These are phyloP conservation scores for Carettochelys insculpta DNA, from an alignment of 2,113 vertebrate species.

Conservation along the genomic window DNA sequence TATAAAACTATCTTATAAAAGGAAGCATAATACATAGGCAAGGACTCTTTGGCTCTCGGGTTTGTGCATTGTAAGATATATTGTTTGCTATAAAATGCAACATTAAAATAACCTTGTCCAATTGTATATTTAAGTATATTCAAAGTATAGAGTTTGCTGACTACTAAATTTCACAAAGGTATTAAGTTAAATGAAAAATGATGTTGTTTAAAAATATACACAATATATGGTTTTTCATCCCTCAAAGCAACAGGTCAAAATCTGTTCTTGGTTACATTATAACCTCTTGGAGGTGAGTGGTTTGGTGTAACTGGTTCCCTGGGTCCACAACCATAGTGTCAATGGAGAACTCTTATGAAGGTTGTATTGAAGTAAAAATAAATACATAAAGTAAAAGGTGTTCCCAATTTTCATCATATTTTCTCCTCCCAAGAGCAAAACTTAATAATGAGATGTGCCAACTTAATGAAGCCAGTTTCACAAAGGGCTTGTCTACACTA, in stretches of 20 bases:
- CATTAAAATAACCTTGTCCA: slow-evolving; percentile 14
- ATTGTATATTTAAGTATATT: not conserved
- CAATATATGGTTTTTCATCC: not conserved
- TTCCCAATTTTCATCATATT: not conserved
- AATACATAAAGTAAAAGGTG: not conserved
- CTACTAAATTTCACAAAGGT: not conserved
- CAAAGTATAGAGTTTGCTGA: not conserved
- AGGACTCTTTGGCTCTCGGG: slow-evolving; percentile 18
- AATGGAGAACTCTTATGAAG: not conserved
- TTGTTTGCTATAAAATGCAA: slow-evolving; percentile 18
- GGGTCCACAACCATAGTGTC: not conserved
- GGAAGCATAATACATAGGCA: not conserved
- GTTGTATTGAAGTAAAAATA: not conserved
- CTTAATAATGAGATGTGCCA: not conserved
- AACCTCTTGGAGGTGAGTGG: not conserved
- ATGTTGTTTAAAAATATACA: not conserved
- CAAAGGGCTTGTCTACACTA: too few species aligned
- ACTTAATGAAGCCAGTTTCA: not conserved
- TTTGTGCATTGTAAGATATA: not conserved
- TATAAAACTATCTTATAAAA: slow-evolving; percentile 54
- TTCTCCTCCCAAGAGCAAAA: not conserved
- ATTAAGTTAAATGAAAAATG: not conserved
- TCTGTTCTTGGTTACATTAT: not conserved
- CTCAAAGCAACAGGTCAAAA: not conserved
- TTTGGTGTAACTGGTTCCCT: not conserved